Percentiles rank a stretch among this genome's conserved stretches.
phyloP scores from a whole-genome alignment of 1,140 invertebrate species.

The Gonatopus flavifemur region DNA sequence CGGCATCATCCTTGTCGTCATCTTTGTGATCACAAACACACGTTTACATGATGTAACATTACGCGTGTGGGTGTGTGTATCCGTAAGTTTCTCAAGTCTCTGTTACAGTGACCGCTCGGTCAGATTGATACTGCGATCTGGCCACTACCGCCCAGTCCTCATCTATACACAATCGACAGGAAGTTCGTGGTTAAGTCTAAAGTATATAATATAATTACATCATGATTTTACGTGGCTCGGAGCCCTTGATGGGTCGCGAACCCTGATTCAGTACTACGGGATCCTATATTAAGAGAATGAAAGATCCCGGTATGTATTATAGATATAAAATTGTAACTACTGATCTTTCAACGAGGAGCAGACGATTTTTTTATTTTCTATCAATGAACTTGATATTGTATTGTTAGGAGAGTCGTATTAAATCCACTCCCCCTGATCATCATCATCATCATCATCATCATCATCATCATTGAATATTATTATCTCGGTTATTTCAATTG shows the following conservation, averaged over 20 bases:
- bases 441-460: background rate
- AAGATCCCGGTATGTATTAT: conserved; percentile 1
- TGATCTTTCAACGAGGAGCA: no score
- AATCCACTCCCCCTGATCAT: background rate
- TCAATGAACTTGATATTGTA: conserved; percentile 5
- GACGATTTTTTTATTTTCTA: background rate
- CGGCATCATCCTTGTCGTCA: conserved; percentile 12
- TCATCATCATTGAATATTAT: no score
- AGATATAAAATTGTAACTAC: no score
- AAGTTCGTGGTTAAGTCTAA: conserved; percentile 44
- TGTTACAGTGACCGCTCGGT: background rate
- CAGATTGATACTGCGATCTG: background rate
- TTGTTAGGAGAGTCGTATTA: background rate
- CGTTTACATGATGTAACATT: background rate
- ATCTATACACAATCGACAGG: conserved; percentile 29
- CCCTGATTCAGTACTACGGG: conserved; percentile 30
- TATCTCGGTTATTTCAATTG: no score
- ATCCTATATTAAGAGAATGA: conserved; percentile 36
- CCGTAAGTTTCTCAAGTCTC: no score
- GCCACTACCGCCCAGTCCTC: no score
- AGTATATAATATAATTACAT: conserved; percentile 56
- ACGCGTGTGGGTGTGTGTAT: background rate
- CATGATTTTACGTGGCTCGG: conserved; percentile 43
- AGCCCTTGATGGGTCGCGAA: conserved; percentile 27
- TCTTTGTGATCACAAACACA: background rate